Evolutionary conservation across 2,888 invertebrate species (phyloP).

Genomic region (Thera obeliscata): DNA sequence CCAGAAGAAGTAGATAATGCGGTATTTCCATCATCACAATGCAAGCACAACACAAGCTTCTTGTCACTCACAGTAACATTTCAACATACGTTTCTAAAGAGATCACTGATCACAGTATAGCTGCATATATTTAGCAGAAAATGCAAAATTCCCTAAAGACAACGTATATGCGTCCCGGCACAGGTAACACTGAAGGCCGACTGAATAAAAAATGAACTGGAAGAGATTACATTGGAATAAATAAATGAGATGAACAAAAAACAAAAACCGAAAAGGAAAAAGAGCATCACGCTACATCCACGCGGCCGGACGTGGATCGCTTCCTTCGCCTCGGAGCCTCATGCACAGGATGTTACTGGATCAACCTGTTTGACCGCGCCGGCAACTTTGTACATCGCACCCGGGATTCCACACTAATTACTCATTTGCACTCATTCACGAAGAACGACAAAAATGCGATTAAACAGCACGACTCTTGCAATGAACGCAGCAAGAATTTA

Average conservation of each 20-base stretch:
- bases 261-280: conserved; percentile 80
- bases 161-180: conserved; percentile 76
- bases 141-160: conserved; percentile 58
- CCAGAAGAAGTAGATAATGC: conserved; percentile 73
- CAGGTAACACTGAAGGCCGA: conserved; percentile 84
- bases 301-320: conserved; percentile 84
- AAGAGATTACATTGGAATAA: conserved; percentile 85
- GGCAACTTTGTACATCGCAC: conserved; percentile 32
- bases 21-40: conserved; percentile 80
- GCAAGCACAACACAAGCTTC: conserved; percentile 53
- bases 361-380: conserved; percentile 52
- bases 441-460: conserved; percentile 26
- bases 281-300: conserved; percentile 82
- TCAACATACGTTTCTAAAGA: conserved; percentile 31
- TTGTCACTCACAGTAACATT: conserved; percentile 44
- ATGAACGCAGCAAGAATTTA: conserved; percentile 18
- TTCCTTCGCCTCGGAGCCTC: conserved; percentile 73
- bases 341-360: conserved; percentile 70
- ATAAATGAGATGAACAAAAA: conserved; percentile 85
- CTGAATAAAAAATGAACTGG: conserved; percentile 84
- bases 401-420: conserved; percentile 43
- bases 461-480: conserved; percentile 13
- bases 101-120: conserved; percentile 19
- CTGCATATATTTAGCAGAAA: conserved; percentile 50
- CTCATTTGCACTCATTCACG: conserved; percentile 42